These are phyloP conservation scores for Hyles lineata DNA, from an alignment of 2,888 invertebrate species.

Conservation along the genomic window DNA sequence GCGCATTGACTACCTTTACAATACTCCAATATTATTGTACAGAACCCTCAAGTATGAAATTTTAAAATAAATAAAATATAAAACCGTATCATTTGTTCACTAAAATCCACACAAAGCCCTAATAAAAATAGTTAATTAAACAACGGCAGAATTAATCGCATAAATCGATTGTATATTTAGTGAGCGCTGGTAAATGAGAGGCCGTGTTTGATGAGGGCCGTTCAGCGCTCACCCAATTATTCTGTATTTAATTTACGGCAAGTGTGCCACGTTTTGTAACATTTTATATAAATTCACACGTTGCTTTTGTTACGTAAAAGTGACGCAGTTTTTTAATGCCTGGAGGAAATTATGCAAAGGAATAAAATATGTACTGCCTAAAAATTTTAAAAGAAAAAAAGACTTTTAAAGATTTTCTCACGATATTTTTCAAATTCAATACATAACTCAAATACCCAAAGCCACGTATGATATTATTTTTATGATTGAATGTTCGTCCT, in stretches of 20 bases:
- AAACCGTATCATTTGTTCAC: not conserved
- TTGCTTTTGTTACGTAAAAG: not conserved
- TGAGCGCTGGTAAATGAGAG: not conserved
- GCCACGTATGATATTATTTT: too few species aligned
- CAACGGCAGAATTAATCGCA: not conserved
- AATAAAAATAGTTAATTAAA: not conserved
- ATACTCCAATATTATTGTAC: too few species aligned
- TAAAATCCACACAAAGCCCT: not conserved
- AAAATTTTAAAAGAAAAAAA: too few species aligned
- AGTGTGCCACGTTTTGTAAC: not conserved
- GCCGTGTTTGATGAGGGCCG: not conserved
- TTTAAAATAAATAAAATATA: not conserved
- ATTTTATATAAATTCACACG: not conserved
- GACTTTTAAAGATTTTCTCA: too few species aligned
- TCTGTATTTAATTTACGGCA: not conserved
- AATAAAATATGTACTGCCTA: too few species aligned
- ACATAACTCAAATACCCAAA: too few species aligned
- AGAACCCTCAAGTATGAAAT: not conserved
- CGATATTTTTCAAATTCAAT: too few species aligned
- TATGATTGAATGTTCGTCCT: too few species aligned
- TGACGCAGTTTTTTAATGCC: not conserved
- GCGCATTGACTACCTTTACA: too few species aligned
- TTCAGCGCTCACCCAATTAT: constrained; percentile 12
- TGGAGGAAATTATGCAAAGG: not conserved
- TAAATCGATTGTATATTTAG: constrained; percentile 3